These are phyloP conservation scores for Drosophila leontia DNA, from an alignment of 1,140 invertebrate species.

Conservation along the genomic window DNA sequence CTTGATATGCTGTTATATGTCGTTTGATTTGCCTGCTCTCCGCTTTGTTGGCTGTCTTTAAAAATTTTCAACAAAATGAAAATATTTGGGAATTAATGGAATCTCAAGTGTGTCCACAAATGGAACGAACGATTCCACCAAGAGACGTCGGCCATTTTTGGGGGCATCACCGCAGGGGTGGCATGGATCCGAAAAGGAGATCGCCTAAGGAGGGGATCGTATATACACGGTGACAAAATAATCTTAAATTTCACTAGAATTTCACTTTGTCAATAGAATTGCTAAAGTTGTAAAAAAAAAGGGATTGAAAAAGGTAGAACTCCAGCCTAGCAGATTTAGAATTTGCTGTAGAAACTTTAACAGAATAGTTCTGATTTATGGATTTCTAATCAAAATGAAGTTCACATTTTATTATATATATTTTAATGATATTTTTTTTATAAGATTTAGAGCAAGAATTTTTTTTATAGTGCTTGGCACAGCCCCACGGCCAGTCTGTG, in stretches of 20 bases:
- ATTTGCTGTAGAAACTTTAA: too few species aligned
- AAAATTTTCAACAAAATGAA: constrained; percentile 49
- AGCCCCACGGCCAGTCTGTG: constrained; percentile 58
- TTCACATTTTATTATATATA: background rate
- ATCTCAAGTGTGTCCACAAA: constrained; percentile 82
- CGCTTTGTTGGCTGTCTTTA: constrained; percentile 9
- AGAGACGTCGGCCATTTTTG: constrained; percentile 27
- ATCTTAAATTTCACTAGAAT: background rate
- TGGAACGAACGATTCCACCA: constrained; percentile 66
- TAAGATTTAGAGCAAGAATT: background rate
- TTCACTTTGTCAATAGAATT: too few species aligned
- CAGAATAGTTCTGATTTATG: too few species aligned
- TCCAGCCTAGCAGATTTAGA: background rate
- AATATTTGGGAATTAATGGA: constrained; percentile 82
- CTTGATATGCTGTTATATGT: constrained; percentile 36
- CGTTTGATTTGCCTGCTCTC: constrained; percentile 34
- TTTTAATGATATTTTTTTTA: too few species aligned
- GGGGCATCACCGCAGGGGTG: constrained; percentile 9
- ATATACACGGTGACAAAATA: background rate
- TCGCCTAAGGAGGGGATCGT: constrained; percentile 1
- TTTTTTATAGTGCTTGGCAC: constrained; percentile 12
- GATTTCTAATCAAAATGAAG: too few species aligned
- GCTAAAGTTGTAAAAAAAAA: too few species aligned
- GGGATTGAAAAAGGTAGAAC: too few species aligned
- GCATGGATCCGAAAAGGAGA: constrained; percentile 5